Conservation (phyloP, 2,888 invertebrate genomes). For the Noctuana brunneofusca region DNA sequence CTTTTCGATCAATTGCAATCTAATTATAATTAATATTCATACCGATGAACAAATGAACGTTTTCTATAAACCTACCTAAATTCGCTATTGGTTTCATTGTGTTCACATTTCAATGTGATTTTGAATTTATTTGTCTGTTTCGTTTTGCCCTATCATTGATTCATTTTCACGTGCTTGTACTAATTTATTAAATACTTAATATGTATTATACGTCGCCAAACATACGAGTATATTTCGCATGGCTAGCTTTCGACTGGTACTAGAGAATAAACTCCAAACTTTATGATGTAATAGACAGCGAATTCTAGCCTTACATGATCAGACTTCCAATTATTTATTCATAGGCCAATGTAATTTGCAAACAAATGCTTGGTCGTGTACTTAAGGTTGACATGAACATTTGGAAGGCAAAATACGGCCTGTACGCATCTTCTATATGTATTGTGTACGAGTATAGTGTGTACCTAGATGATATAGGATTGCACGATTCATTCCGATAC, state of each 20-base stretch:
- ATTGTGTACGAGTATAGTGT: no score
- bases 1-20: slow-evolving; percentile 66
- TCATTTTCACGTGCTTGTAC: background rate
- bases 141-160: background rate
- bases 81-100: slow-evolving; percentile 10
- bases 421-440: background rate
- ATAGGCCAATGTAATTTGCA: slow-evolving; percentile 72
- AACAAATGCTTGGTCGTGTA: slow-evolving; percentile 54
- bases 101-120: slow-evolving; percentile 7
- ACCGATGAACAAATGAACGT: slow-evolving; percentile 50
- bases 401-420: slow-evolving; percentile 6
- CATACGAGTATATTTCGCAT: no score
- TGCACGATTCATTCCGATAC: no score
- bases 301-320: slow-evolving; percentile 35
- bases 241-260: background rate
- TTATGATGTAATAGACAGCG: slow-evolving; percentile 7
- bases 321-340: slow-evolving; percentile 54
- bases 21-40: slow-evolving; percentile 76
- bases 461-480: no score
- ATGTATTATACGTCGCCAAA: no score
- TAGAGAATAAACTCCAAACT: slow-evolving; percentile 2
- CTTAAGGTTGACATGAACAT: slow-evolving; percentile 37
- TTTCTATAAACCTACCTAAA: slow-evolving; percentile 35
- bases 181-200: background rate
- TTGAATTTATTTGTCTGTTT: background rate